These are phyloP conservation scores for Tor tambroides DNA, from an alignment of 2,113 vertebrate species.

Conservation along the genomic window DNA sequence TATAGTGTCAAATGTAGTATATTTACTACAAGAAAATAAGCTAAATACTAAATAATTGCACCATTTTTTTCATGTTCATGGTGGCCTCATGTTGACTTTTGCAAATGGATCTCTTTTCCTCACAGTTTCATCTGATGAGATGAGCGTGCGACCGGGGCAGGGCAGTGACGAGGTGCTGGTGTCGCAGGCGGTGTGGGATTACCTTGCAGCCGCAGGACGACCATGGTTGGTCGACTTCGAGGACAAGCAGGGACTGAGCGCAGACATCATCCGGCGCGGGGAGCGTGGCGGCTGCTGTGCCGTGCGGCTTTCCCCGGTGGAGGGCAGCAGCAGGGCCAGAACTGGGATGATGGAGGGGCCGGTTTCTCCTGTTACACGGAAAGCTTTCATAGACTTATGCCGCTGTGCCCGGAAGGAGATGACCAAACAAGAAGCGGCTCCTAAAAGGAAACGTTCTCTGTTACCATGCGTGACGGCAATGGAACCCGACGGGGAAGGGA, in stretches of 20 bases:
- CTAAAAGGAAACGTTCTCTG: conserved; percentile 82
- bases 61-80: background rate
- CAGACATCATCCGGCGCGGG: conserved; percentile 85
- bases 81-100: background rate
- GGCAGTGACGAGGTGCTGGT: conserved; percentile 90
- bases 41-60: background rate
- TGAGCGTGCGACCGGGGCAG: conserved; percentile 83
- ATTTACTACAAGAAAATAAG: background rate
- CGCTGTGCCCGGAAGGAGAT: conserved; percentile 86
- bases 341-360: conserved; percentile 76
- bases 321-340: conserved; percentile 75
- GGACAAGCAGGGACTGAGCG: conserved; percentile 87
- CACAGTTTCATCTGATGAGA: conserved; percentile 82
- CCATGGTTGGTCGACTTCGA: conserved; percentile 89
- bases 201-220: conserved; percentile 86
- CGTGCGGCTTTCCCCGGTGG: conserved; percentile 83
- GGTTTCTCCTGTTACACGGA: conserved; percentile 81
- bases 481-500: conserved; percentile 71
- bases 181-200: conserved; percentile 92
- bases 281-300: conserved; percentile 93
- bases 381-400: conserved; percentile 83
- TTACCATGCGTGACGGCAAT: conserved; percentile 76
- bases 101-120: conserved; percentile 38
- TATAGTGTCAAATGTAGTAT: background rate
- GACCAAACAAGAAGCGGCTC: conserved; percentile 82